These are phyloP conservation scores for Sus scrofa DNA, from an alignment of 2,113 vertebrate genomes.

Conservation along the genomic window T2T-Sscrofa CM000812.6:165008501-165009000, in stretches of 20 bases:
- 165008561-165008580: not conserved
- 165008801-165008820: not conserved
- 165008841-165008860: fast-evolving
- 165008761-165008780: not conserved
- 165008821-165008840: not conserved
- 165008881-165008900: not conserved
- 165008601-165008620: no score
- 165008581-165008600: not conserved
- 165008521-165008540: not conserved
- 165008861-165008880: not conserved
- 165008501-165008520: not conserved
- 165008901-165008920: not conserved
- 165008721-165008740: not conserved
- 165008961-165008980: no score
- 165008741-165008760: not conserved
- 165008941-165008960: not conserved
- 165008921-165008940: not conserved
- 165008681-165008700: not conserved
- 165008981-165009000: not conserved
- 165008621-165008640: not conserved
- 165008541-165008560: no score
- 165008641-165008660: not conserved
- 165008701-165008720: not conserved
- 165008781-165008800: not conserved
- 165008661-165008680: not conserved